Evolutionary conservation across 53 echinoderm and acorn worm species (phyloP).

Genomic region (Crossaster papposus): DNA sequence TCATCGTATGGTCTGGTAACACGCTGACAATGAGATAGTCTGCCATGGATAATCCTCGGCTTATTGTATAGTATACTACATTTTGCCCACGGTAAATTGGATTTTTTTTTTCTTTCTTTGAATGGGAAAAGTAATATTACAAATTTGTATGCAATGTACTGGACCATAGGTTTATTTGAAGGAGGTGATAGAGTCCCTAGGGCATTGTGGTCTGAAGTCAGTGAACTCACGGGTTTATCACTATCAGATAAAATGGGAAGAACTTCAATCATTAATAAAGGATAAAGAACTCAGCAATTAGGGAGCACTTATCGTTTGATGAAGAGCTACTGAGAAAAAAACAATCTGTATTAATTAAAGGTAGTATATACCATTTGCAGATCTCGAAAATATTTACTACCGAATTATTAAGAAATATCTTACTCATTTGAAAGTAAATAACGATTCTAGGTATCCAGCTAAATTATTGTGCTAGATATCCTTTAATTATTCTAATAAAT

Average conservation of each 20-base stretch:
- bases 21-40: background rate
- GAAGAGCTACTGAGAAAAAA: too few species aligned
- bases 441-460: too few species aligned
- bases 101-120: background rate
- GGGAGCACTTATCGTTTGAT: too few species aligned
- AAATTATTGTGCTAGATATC: too few species aligned
- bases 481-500: too few species aligned
- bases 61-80: too few species aligned
- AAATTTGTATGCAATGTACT: background rate
- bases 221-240: background rate
- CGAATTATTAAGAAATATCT: too few species aligned
- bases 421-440: too few species aligned
- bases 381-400: too few species aligned
- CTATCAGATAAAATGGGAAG: background rate
- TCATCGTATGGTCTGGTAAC: background rate
- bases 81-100: conserved; percentile 7
- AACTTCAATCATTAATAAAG: background rate
- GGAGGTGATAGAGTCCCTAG: background rate
- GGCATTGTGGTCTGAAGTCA: background rate
- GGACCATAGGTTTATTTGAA: conserved; percentile 3
- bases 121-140: background rate
- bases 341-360: too few species aligned
- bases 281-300: background rate
- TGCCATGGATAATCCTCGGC: background rate
- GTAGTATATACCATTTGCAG: too few species aligned